Percentiles rank a stretch among this genome's conserved stretches.
phyloP scores from a whole-genome alignment of 2,888 invertebrate species.

The Gisinianus flammeolus region DNA sequence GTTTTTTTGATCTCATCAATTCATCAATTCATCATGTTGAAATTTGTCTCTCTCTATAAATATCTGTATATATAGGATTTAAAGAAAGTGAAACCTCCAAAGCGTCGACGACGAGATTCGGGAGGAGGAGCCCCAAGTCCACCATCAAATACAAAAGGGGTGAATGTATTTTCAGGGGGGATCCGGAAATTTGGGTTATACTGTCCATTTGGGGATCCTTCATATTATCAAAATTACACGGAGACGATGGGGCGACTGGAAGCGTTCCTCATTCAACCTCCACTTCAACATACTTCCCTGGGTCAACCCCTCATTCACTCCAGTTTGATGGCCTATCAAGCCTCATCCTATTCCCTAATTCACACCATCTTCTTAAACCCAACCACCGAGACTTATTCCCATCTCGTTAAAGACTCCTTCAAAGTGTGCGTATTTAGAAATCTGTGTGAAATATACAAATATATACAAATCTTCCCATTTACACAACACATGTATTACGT shows the following conservation, averaged over 20 bases:
- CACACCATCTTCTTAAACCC: constrained; percentile 38
- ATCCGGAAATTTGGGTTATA: constrained; percentile 30
- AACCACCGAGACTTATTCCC: constrained; percentile 28
- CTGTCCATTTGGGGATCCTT: constrained; percentile 43
- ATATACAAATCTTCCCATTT: too few relatives aligned
- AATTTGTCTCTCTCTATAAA: too few relatives aligned
- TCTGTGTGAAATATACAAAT: too few relatives aligned
- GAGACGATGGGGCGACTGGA: constrained; percentile 17
- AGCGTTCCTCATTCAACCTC: constrained; percentile 35
- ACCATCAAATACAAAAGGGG: background rate
- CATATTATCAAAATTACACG: constrained; percentile 43
- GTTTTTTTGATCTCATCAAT: too few relatives aligned
- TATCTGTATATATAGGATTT: too few relatives aligned
- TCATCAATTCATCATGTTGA: too few relatives aligned
- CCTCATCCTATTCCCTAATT: constrained; percentile 36
- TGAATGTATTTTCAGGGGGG: constrained; percentile 16
- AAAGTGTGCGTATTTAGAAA: too few relatives aligned
- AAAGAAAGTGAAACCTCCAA: background rate
- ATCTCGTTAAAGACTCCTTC: constrained; percentile 33
- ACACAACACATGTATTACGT: too few relatives aligned
- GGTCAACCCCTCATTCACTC: constrained; percentile 21
- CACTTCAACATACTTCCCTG: constrained; percentile 42
- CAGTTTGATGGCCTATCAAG: constrained; percentile 46
- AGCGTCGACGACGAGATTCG: background rate
- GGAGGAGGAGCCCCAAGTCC: background rate